Base-by-base conservation (phyloP, 37 sponge, comb jelly and placozoan genomes). In the Spongilla lacustris region DNA sequence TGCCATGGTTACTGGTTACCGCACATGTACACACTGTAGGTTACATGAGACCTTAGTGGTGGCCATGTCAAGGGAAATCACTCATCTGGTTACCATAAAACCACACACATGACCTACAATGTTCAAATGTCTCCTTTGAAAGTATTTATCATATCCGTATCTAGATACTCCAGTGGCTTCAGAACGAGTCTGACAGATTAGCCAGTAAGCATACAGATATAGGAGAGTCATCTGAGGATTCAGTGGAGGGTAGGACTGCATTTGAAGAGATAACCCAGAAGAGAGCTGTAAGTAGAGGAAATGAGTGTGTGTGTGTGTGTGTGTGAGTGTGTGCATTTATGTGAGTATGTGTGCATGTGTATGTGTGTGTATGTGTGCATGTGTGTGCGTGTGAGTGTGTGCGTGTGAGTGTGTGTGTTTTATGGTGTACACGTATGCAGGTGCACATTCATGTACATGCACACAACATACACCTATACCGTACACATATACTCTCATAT, bases 181-280 rank as follows among this genome's bases (percentile, higher is more conserved):
- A 71, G 19, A 23, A 46, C 0, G 79, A 78, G 72, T 33, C 29
- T 1, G 50, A n/a, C 14, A 31, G n/a, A 3, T 73, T 86, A 2
- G 50, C 86, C n/a, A 49, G 38, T 1, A 35, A 79, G 22, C 79
- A 86, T 66, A 86, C 86, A 14, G 86, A 86, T 50, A 86, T 86
- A 25, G 86, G 86, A 10, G 79, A 86, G 27, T 41, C 50, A 8
- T 73, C 46, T 33, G 36, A 48, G 22, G 26, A 22, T 70, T 72
- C 86, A 37, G 69, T 46, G 72, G 24, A 46, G 24, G 50, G 10
- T 41, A 78, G 35, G 68, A 67, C 30, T 6, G 23, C 73, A n/a
- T 86, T 86, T 38, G 41, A 32, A 19, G 58, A 86, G 38, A 69
- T 67, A 37, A 69, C 26, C 0, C 29, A 72, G 24, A n/a, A 25